These are phyloP conservation scores for Ophonus ardosiacus DNA, from an alignment of 2,888 invertebrate genomes.

Conservation along the genomic window DNA sequence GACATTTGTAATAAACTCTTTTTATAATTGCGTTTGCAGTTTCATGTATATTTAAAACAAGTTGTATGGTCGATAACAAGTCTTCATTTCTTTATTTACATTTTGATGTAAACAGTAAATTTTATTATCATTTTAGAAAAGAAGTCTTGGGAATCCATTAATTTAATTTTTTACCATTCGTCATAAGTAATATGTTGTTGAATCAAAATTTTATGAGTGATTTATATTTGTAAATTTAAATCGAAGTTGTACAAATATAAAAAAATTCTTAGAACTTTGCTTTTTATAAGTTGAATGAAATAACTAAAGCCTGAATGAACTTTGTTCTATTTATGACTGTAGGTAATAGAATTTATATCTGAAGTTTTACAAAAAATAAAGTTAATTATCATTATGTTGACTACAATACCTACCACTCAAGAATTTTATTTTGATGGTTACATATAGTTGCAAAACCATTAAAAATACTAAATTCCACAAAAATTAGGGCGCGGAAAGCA, in stretches of 20 bases:
- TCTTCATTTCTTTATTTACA: constrained; percentile 35
- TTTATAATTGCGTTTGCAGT: constrained; percentile 60
- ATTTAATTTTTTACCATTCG: constrained; percentile 53
- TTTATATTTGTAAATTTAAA: constrained; percentile 63
- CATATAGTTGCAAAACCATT: too few species aligned
- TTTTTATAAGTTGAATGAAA: constrained; percentile 62
- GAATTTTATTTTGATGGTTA: too few species aligned
- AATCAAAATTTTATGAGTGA: constrained; percentile 60
- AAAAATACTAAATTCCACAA: too few species aligned
- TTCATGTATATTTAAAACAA: constrained; percentile 57
- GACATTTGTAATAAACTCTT: constrained; percentile 60
- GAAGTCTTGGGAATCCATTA: constrained; percentile 32
- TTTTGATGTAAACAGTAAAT: constrained; percentile 26
- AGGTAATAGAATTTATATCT: constrained; percentile 64
- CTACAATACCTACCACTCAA: background rate
- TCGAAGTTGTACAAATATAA: constrained; percentile 63
- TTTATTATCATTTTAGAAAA: constrained; percentile 55
- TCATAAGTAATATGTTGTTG: constrained; percentile 54
- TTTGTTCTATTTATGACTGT: constrained; percentile 63
- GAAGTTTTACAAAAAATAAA: constrained; percentile 64
- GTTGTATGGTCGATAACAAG: constrained; percentile 41
- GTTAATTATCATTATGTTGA: constrained; percentile 52
- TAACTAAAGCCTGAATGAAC: constrained; percentile 57
- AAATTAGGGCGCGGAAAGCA: too few species aligned
- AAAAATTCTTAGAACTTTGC: constrained; percentile 58